phyloP scores from a whole-genome alignment of 2,797 vertebrate species.

The Malacoraja senta region DNA sequence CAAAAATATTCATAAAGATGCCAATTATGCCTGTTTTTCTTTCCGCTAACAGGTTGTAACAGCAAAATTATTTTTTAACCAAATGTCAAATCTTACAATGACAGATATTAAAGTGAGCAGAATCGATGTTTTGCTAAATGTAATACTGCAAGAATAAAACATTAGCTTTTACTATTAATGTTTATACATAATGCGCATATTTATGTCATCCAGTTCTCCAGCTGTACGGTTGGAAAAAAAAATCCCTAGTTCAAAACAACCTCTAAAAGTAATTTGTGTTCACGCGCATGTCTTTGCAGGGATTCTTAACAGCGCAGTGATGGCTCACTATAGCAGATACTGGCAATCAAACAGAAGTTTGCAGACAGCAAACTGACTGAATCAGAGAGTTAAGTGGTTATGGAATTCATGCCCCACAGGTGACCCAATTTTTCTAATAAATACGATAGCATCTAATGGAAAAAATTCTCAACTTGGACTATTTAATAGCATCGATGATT shows the following conservation, averaged over 20 bases:
- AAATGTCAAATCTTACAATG: background rate
- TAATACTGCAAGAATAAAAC: background rate
- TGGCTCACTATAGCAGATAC: background rate
- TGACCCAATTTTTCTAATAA: background rate
- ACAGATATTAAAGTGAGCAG: background rate
- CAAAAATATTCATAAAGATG: constrained; percentile 19
- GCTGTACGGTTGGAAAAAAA: background rate
- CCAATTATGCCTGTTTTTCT: background rate
- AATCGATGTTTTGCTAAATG: background rate
- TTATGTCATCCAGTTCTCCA: background rate
- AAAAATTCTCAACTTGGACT: constrained; percentile 21
- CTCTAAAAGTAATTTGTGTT: background rate
- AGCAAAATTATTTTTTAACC: background rate
- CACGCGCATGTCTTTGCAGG: background rate
- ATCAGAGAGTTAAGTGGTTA: background rate
- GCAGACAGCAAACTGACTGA: constrained; percentile 7
- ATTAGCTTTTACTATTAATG: background rate
- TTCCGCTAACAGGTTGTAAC: background rate
- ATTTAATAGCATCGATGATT: background rate
- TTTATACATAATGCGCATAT: background rate
- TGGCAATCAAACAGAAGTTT: background rate
- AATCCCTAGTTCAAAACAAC: background rate
- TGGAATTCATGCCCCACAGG: constrained; percentile 4
- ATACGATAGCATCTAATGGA: constrained; percentile 16
- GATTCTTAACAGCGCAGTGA: background rate